A percentile compares a stretch with the other conserved stretches of the same genome.
Evolutionary conservation across 1,140 invertebrate genomes (phyloP).

Genomic region (Caenorhabditis inopinata): DNA sequence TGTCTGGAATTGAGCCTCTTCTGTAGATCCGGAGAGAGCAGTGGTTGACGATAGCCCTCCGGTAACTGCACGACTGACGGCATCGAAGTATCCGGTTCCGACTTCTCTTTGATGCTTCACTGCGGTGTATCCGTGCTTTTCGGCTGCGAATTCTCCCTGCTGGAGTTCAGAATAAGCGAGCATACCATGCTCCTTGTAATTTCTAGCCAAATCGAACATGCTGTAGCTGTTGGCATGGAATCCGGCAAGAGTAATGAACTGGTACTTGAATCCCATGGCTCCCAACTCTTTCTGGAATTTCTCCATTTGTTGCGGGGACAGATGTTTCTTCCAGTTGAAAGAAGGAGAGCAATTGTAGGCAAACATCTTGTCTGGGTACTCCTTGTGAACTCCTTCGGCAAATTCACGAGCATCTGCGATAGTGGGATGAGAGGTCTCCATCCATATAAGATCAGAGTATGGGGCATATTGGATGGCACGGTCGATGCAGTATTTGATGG

Average conservation of each 20-base stretch:
- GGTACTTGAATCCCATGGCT: conserved; percentile 68
- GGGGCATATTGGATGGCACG: conserved; percentile 67
- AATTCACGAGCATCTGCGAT: conserved; percentile 65
- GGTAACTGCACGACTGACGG: conserved; percentile 62
- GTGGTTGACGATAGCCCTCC: conserved; percentile 65
- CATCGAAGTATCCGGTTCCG: conserved; percentile 67
- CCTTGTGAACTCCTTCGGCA: conserved; percentile 66
- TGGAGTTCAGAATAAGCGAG: conserved; percentile 67
- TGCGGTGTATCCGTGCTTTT: conserved; percentile 66
- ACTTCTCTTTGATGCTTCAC: conserved; percentile 68
- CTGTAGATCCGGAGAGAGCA: conserved; percentile 66
- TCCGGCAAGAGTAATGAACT: conserved; percentile 68
- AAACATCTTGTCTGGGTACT: conserved; percentile 67
- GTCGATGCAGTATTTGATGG: conserved; percentile 64
- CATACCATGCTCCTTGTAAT: conserved; percentile 66
- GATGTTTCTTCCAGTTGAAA: conserved; percentile 67
- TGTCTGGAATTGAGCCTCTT: conserved; percentile 67
- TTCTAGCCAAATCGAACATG: conserved; percentile 66
- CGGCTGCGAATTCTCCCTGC: conserved; percentile 66
- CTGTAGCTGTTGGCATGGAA: conserved; percentile 67
- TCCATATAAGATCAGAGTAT: conserved; percentile 67
- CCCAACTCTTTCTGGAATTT: conserved; percentile 67
- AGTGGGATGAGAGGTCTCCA: conserved; percentile 66
- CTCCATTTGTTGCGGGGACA: conserved; percentile 63
- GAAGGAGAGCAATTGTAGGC: conserved; percentile 68